Conservation (phyloP, 2,113 vertebrate genomes). For the Tiliqua scincoides region DNA sequence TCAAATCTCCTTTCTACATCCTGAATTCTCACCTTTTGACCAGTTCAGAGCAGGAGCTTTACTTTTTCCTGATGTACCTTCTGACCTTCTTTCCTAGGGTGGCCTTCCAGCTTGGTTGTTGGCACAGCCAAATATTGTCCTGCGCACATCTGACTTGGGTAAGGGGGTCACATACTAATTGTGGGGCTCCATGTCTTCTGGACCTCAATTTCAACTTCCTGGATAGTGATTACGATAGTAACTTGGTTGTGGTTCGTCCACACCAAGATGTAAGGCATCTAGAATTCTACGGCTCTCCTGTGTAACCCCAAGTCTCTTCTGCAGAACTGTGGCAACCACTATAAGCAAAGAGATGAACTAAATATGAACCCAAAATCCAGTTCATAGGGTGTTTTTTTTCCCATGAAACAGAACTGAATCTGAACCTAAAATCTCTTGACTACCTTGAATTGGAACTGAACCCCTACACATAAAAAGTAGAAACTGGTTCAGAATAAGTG, state of each 20-base stretch:
- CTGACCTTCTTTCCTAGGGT: conserved; percentile 76
- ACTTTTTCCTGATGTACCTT: not conserved
- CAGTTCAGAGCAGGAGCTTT: not conserved
- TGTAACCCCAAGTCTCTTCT: not conserved
- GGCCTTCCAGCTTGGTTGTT: conserved; percentile 95
- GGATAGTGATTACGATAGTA: not conserved
- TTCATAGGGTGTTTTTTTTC: too few relatives aligned
- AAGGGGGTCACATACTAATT: not conserved
- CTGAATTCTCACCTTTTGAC: not conserved
- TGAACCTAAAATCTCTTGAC: too few relatives aligned
- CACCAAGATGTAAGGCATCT: not conserved
- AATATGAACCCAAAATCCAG: too few relatives aligned
- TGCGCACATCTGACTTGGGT: conserved; percentile 91
- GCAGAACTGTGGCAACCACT: not conserved
- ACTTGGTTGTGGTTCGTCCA: not conserved
- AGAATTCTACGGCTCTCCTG: not conserved
- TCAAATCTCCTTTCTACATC: not conserved
- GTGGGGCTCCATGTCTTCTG: too few relatives aligned
- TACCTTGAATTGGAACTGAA: too few relatives aligned
- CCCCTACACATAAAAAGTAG: too few relatives aligned
- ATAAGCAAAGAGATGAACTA: too few relatives aligned
- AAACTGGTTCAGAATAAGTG: too few relatives aligned
- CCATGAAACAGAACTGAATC: too few relatives aligned
- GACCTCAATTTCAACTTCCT: not conserved
- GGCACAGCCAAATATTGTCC: conserved; percentile 82